These are phyloP conservation scores for Microdon myrmicae DNA, from an alignment of 2,888 invertebrate genomes.

Conservation along the genomic window DNA sequence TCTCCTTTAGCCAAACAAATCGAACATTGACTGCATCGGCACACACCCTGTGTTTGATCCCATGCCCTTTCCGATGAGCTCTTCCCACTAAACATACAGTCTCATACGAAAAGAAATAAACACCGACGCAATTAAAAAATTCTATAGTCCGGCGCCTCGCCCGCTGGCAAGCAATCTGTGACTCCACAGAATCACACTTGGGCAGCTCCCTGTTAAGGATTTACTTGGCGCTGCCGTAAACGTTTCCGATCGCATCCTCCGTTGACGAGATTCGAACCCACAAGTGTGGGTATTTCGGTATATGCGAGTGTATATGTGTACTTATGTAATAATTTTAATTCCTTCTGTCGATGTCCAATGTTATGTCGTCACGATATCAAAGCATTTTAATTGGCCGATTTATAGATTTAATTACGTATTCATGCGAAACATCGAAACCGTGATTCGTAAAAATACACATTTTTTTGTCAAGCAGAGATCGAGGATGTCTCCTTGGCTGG, in stretches of 20 bases:
- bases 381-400: conserved; percentile 68
- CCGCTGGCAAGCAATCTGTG: conserved; percentile 17
- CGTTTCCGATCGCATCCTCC: background rate
- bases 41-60: conserved; percentile 17
- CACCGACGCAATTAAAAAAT: conserved; percentile 32
- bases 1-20: too few species aligned
- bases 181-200: conserved; percentile 20
- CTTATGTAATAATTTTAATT: conserved; percentile 55
- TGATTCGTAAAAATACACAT: conserved; percentile 68
- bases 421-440: conserved; percentile 68
- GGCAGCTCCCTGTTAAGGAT: conserved; percentile 10
- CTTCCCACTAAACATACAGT: conserved; percentile 15
- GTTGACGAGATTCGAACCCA: background rate
- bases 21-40: conserved; percentile 17
- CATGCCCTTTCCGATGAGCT: conserved; percentile 7
- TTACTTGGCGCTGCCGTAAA: background rate
- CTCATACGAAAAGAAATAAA: conserved; percentile 14
- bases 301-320: conserved; percentile 37
- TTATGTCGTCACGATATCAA: conserved; percentile 67
- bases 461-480: too few species aligned
- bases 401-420: conserved; percentile 69
- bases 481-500: too few species aligned
- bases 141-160: conserved; percentile 42
- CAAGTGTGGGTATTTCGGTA: conserved; percentile 21
- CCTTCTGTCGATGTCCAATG: conserved; percentile 63